These are phyloP conservation scores for Lutraria rhynchaena DNA, from an alignment of 1,140 invertebrate species.

Conservation along the genomic window DNA sequence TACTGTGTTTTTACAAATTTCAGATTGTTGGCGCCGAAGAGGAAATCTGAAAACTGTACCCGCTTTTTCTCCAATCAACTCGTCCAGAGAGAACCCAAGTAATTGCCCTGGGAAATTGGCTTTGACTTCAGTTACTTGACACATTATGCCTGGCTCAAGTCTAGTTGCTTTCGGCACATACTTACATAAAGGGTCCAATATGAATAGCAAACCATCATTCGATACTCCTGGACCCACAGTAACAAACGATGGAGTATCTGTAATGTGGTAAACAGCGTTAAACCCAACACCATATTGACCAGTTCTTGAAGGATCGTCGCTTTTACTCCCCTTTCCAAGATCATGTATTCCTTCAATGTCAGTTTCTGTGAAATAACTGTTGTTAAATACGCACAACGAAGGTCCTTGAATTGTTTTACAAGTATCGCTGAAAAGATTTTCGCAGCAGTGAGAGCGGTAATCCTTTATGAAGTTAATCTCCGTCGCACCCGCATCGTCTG, in stretches of 20 bases:
- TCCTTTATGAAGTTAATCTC: conserved; percentile 76
- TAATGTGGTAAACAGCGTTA: conserved; percentile 79
- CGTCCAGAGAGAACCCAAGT: conserved; percentile 56
- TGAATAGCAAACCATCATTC: conserved; percentile 65
- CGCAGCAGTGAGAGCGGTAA: conserved; percentile 58
- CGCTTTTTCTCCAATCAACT: not conserved
- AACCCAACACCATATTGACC: conserved; percentile 78
- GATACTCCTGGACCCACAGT: conserved; percentile 62
- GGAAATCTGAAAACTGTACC: conserved; percentile 69
- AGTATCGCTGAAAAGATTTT: conserved; percentile 62
- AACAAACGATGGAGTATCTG: conserved; percentile 75
- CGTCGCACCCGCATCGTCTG: conserved; percentile 78
- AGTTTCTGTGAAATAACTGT: conserved; percentile 73
- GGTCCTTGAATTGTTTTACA: conserved; percentile 72
- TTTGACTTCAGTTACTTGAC: conserved; percentile 48
- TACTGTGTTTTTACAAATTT: conserved; percentile 2
- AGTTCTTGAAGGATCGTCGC: conserved; percentile 67
- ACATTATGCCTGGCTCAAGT: conserved; percentile 66
- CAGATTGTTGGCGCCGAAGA: conserved; percentile 66
- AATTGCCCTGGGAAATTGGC: conserved; percentile 64
- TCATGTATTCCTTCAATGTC: conserved; percentile 76
- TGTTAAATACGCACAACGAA: conserved; percentile 76
- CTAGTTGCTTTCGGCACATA: conserved; percentile 63
- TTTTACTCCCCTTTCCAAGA: conserved; percentile 73
- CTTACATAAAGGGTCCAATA: conserved; percentile 76